Percentiles rank a stretch among this genome's conserved stretches.
Conservation (phyloP, 35 echinoderm and acorn worm species). For the Anneissia japonica region DNA sequence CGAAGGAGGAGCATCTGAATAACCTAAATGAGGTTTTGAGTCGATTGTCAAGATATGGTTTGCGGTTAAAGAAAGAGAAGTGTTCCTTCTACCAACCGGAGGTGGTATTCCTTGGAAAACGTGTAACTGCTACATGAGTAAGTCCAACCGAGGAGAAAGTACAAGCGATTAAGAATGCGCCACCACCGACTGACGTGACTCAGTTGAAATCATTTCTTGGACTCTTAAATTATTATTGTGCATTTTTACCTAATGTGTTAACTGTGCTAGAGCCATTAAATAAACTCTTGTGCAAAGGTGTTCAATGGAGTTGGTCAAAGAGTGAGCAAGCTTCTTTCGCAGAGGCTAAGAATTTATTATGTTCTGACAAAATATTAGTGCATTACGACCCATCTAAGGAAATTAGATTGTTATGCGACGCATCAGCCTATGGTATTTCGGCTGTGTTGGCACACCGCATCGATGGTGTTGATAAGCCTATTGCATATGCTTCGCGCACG, state of each 20-base stretch:
- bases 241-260: constrained; percentile 53
- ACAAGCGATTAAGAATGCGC: constrained; percentile 13
- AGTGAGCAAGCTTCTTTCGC: constrained; percentile 28
- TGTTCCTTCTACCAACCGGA: constrained; percentile 27
- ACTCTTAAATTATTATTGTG: constrained; percentile 54
- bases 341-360: constrained; percentile 17
- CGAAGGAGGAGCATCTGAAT: constrained; percentile 19
- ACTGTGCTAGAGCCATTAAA: constrained; percentile 35
- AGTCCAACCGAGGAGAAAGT: constrained; percentile 21
- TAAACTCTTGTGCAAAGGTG: constrained; percentile 16
- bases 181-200: constrained; percentile 5
- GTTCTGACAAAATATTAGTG: constrained; percentile 32
- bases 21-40: constrained; percentile 11
- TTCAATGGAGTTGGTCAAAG: constrained; percentile 31
- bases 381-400: constrained; percentile 43
- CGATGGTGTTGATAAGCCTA: constrained; percentile 27
- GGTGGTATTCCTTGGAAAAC: constrained; percentile 24
- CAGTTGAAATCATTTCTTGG: constrained; percentile 34
- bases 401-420: constrained; percentile 39
- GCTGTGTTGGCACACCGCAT: constrained; percentile 28
- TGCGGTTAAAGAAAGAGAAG: constrained; percentile 24
- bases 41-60: constrained; percentile 6
- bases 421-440: constrained; percentile 49
- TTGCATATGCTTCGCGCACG: constrained; percentile 44
- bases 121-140: constrained; percentile 7